Evolutionary conservation across 2,797 vertebrate genomes (phyloP), one percentile per base, ranked within the genome.

Genomic region (Sebastes iracundus): DNA sequence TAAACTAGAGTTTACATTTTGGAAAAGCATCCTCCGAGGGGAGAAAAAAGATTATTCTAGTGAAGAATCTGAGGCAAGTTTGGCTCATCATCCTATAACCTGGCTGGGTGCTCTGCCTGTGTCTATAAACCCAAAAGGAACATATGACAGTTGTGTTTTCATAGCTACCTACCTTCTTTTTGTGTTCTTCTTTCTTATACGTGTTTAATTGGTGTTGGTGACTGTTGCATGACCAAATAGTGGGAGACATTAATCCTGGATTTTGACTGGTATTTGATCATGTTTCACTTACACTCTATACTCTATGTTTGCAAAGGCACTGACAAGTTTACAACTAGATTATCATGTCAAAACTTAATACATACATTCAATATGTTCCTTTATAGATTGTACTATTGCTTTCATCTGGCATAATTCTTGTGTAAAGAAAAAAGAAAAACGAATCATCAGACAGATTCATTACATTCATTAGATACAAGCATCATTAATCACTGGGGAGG

Each of bases 391-490:
- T 18, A 5, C 16, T 12, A 20, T 27, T 70, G 4, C 35, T 52
- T 66, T 58, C 5, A 27, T 42, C 56, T 28, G 1, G 20, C n/a
- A 75, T 28, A 61, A 65, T 83, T 56, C 18, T 61, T 66, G 5
- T 69, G 23, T 49, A 33, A 2, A 30, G 52, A 64, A 53, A 59
- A 14, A 80, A 75, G 6, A 65, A 49, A 9, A 79, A 79, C 77
- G 61, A n/a, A 73, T 49, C 38, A 14, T 46, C 35, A 61, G 79
- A 75, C 70, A 75, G 53, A 83, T 71, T 80, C 49, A 81, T 79
- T 84, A 72, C 53, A 63, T 82, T 80, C 72, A 84, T 87, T 67
- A 77, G 13, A 80, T 25, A 52, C 65, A 77, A 79, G 81, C 74
- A 64, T 80, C 60, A 74, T 87, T 80, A 82, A 85, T 82, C 73